Base-by-base conservation (phyloP, 2,797 vertebrate genomes). In the Harpagifer antarcticus region DNA sequence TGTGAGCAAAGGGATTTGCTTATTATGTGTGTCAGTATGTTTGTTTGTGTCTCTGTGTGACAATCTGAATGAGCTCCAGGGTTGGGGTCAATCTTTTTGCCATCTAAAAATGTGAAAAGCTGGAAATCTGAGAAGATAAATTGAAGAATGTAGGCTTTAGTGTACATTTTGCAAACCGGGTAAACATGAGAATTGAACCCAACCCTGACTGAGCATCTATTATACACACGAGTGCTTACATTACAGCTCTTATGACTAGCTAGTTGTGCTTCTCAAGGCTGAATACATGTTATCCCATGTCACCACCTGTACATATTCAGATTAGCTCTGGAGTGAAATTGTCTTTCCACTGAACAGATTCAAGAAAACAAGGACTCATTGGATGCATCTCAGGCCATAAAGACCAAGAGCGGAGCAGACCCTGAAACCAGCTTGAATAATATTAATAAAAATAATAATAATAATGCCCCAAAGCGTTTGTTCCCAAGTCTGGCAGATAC, bases 381-480 rank as follows among this genome's bases (percentile, higher is more conserved):
- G 82, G 85, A 89, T 87, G 86, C 77, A 81, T 79, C 79, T 91
- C 68, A 59, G 83, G 74, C 78, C 74, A n/a, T 45, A n/a, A 73
- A 70, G 72, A 77, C 84, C 78, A 71, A 54, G 83, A 82, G 86
- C 68, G 57, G 86, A 86, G 79, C 87, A 89, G 86, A 94, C 89
- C 77, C 87, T 92, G 90, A 94, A 91, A 92, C 89, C 92, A 93
- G 89, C 91, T 88, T 82, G 80, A 87, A 82, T 66, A 71, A 79
- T 78, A 37, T 37, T 37, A 81, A 73, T 94, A 94, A 27, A 27
- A 27, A 96, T 95, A 62, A 66, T 70, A 69, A 81, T 53, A 79
- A 76, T 94, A 95, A 96, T 96, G 95, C 95, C 95, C 95, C 87
- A 68, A 90, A 92, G 87, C 88, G 76, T 90, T 85, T 78, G 71